These are phyloP conservation scores for Galemys pyrenaicus DNA, from an alignment of 2,113 vertebrate genomes.

Conservation along the genomic window DNA sequence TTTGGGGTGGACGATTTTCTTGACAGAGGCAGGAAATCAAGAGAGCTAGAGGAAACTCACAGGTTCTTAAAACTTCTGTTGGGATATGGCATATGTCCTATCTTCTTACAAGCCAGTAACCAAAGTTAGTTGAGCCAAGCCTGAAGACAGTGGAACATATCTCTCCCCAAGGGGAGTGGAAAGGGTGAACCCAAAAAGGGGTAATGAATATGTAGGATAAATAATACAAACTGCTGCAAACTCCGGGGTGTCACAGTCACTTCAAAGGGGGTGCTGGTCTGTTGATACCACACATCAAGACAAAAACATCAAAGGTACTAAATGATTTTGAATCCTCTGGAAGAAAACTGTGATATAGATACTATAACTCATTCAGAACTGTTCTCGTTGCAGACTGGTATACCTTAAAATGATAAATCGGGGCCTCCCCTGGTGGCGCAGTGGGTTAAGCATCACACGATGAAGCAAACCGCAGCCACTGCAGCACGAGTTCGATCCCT, in stretches of 20 bases:
- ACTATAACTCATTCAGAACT: constrained; percentile 34
- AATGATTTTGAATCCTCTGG: not conserved
- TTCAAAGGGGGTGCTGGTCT: not conserved
- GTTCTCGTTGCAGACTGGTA: not conserved
- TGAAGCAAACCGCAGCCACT: too few relatives aligned
- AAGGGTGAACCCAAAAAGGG: not conserved
- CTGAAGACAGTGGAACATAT: not conserved
- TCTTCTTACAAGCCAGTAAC: not conserved
- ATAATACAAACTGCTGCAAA: not conserved
- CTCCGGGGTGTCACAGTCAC: not conserved
- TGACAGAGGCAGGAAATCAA: not conserved
- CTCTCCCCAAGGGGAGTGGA: not conserved
- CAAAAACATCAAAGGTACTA: constrained; percentile 10
- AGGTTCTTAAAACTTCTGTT: not conserved
- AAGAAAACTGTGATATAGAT: not conserved
- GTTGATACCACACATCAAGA: not conserved
- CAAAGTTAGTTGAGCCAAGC: not conserved
- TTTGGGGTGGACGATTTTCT: too few relatives aligned
- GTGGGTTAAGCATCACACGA: too few relatives aligned
- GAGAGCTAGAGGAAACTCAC: not conserved
- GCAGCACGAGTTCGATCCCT: too few relatives aligned
- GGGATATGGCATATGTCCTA: not conserved
- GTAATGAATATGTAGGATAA: not conserved
- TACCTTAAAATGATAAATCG: constrained; percentile 42
- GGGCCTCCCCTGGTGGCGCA: too few relatives aligned